Conservation (phyloP, 2,113 vertebrate species). For the Phrynocephalus versicolor region DNA sequence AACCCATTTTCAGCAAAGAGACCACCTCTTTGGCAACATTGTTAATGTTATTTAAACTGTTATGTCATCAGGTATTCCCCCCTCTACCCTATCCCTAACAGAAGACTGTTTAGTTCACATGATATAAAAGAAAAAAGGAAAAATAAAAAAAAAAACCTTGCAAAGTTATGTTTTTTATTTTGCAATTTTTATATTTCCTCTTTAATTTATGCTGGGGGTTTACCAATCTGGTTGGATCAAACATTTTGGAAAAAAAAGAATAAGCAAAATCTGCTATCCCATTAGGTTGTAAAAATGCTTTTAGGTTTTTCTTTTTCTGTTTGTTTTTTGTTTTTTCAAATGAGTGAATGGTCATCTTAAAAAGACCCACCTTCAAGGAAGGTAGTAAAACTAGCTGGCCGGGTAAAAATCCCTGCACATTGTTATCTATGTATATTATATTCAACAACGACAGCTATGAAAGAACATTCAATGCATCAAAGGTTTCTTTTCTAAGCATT, state of each 20-base stretch:
- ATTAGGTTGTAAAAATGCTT: slow-evolving; percentile 86
- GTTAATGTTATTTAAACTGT: slow-evolving; percentile 97
- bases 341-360: slow-evolving; percentile 89
- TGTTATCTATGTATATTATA: slow-evolving; percentile 89
- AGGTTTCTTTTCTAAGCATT: slow-evolving; percentile 89
- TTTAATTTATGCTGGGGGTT: slow-evolving; percentile 82
- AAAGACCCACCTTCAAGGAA: slow-evolving; percentile 98
- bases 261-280: slow-evolving; percentile 80
- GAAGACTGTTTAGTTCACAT: slow-evolving; percentile 98
- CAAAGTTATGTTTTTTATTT: slow-evolving; percentile 87
- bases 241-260: slow-evolving; percentile 74
- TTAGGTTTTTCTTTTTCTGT: slow-evolving; percentile 76
- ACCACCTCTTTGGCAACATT: slow-evolving; percentile 99
- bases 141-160: slow-evolving; percentile 86
- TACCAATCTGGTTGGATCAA: slow-evolving; percentile 89
- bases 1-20: slow-evolving; percentile 99
- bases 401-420: slow-evolving; percentile 91
- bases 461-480: slow-evolving; percentile 93
- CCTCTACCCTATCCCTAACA: slow-evolving; percentile 90
- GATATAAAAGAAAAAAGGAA: slow-evolving; percentile 89
- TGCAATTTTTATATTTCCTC: slow-evolving; percentile 87
- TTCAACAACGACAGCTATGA: slow-evolving; percentile 90
- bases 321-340: slow-evolving; percentile 81
- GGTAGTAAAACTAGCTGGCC: slow-evolving; percentile 93
- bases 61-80: slow-evolving; percentile 98